A percentile compares a stretch with the other conserved stretches of the same genome.
Conservation (phyloP, 2,113 vertebrate genomes). For the Pedionomus torquatus region DNA sequence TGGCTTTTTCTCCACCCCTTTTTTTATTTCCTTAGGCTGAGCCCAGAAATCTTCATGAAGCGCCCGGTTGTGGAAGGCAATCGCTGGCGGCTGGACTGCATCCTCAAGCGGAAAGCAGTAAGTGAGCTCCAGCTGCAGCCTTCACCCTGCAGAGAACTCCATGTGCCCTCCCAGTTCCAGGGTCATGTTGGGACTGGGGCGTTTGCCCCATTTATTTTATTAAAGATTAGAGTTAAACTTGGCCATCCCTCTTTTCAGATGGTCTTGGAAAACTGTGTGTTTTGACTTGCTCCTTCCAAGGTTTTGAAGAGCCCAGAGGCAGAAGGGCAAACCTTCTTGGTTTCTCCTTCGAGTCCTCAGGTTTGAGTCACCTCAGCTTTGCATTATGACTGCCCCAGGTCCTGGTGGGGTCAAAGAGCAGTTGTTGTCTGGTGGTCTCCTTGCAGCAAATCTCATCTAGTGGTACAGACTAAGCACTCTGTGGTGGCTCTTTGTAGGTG, state of each 20-base stretch:
- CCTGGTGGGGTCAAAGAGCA: neutral
- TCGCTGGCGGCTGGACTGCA: conserved; percentile 91
- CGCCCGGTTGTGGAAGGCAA: conserved; percentile 96
- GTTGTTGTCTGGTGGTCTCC: fast-evolving
- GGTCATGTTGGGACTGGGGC: neutral
- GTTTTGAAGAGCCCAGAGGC: neutral
- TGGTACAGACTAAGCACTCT: neutral
- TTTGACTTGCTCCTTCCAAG: neutral
- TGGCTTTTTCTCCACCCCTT: neutral
- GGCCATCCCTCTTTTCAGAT: neutral
- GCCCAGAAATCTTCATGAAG: conserved; percentile 98
- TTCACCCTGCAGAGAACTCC: neutral
- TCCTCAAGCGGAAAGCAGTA: conserved; percentile 93
- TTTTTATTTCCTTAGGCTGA: conserved; percentile 81
- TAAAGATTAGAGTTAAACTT: neutral
- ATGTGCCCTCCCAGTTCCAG: fast-evolving
- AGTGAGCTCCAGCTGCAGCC: conserved; percentile 58
- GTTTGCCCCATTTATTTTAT: neutral
- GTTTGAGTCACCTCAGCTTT: neutral
- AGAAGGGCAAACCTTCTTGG: neutral
- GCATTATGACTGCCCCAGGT: fast-evolving
- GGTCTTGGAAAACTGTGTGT: fast-evolving
- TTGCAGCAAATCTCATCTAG: neutral
- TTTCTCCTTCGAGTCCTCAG: neutral
- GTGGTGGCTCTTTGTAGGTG: neutral